Conservation (phyloP, 2,888 invertebrate genomes). For the Patella pellucida region DNA sequence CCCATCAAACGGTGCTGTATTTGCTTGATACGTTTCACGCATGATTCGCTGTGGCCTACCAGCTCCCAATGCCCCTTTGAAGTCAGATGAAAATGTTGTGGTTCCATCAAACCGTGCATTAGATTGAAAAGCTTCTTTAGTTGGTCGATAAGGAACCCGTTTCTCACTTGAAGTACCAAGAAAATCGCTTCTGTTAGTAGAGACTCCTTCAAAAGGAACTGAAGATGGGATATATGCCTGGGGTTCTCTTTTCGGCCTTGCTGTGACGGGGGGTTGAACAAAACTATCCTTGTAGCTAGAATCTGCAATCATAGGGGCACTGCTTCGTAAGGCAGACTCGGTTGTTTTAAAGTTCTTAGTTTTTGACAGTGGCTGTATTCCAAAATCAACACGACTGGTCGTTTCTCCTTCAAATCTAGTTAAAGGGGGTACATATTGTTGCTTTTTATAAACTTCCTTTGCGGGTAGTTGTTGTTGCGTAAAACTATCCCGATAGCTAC, state of each 20-base stretch:
- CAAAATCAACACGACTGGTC: conserved; percentile 63
- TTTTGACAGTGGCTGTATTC: conserved; percentile 47
- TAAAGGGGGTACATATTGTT: conserved; percentile 54
- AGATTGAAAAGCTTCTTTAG: conserved; percentile 41
- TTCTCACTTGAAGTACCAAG: conserved; percentile 44
- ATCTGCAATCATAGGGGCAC: conserved; percentile 61
- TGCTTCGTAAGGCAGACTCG: conserved; percentile 31
- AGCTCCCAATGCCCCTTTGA: conserved; percentile 19
- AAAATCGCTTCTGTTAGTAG: conserved; percentile 61
- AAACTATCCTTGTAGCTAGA: conserved; percentile 68
- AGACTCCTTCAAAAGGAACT: conserved; percentile 61
- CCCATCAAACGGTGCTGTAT: too few relatives aligned
- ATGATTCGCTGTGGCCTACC: neutral
- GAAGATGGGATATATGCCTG: conserved; percentile 54
- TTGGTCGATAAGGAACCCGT: conserved; percentile 50
- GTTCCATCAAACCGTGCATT: conserved; percentile 59
- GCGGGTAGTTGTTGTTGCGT: neutral
- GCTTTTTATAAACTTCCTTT: conserved; percentile 22
- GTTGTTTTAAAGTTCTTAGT: conserved; percentile 60
- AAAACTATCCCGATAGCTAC: neutral
- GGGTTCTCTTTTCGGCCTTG: conserved; percentile 43
- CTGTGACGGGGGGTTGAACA: conserved; percentile 50
- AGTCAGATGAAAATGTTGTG: conserved; percentile 59
- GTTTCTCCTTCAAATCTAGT: conserved; percentile 63
- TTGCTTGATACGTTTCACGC: too few relatives aligned